A percentile compares a stretch with the other conserved stretches of the same genome.
phyloP scores from a whole-genome alignment of 1,140 invertebrate species.

The Rhyacophila brunnea region DNA sequence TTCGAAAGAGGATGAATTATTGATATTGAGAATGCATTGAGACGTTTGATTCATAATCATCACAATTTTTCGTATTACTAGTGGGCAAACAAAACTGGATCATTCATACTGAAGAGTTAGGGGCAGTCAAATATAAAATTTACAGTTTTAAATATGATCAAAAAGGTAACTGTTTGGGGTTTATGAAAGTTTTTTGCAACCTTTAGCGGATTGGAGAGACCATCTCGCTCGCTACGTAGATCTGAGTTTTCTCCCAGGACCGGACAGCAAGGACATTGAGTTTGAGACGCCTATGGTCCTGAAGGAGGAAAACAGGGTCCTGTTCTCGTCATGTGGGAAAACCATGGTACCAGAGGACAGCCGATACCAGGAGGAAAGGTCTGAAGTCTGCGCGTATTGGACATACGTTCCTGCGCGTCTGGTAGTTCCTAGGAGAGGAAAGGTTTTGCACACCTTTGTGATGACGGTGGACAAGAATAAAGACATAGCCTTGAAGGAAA shows the following conservation, averaged over 20 bases:
- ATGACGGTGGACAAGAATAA: slow-evolving; percentile 55
- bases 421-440: slow-evolving; percentile 45
- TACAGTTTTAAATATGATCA: too few species aligned
- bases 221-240: slow-evolving; percentile 41
- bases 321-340: slow-evolving; percentile 47
- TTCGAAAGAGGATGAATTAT: too few species aligned
- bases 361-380: slow-evolving; percentile 45
- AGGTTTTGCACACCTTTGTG: slow-evolving; percentile 50
- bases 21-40: too few species aligned
- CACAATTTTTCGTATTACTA: too few species aligned
- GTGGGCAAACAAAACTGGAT: too few species aligned
- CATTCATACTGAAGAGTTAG: too few species aligned
- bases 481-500: slow-evolving; percentile 51
- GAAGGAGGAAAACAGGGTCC: slow-evolving; percentile 41
- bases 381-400: slow-evolving; percentile 50
- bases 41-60: too few species aligned
- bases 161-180: too few species aligned
- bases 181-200: too few species aligned
- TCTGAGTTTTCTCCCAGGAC: slow-evolving; percentile 45
- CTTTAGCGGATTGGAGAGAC: slow-evolving; percentile 12
- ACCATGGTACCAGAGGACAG: slow-evolving; percentile 47
- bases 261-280: slow-evolving; percentile 44
- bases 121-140: too few species aligned
- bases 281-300: slow-evolving; percentile 43
- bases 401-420: slow-evolving; percentile 52